These are phyloP conservation scores for Epirrita christyi DNA, from an alignment of 2,888 invertebrate species.

Conservation along the genomic window DNA sequence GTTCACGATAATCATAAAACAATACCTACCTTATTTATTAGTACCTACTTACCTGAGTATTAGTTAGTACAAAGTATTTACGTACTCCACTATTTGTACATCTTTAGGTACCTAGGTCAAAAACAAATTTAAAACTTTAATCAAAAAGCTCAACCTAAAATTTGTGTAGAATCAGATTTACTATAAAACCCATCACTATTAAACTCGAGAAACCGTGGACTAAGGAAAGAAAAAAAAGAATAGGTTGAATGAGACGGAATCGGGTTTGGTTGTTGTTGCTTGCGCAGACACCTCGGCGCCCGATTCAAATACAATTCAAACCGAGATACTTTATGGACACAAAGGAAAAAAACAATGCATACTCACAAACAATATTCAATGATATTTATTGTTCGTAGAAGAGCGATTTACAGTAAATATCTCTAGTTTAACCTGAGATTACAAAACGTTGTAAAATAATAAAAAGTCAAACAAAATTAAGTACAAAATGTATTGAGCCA, in stretches of 20 bases:
- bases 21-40: background rate
- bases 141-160: background rate
- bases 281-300: conserved; percentile 64
- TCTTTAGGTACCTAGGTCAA: no score
- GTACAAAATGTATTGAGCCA: no score
- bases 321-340: conserved; percentile 14
- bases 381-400: background rate
- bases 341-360: conserved; percentile 19
- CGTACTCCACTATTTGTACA: no score
- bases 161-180: conserved; percentile 2
- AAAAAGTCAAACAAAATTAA: no score
- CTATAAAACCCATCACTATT: conserved; percentile 23
- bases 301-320: conserved; percentile 41
- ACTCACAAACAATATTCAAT: conserved; percentile 1
- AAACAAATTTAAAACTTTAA: background rate
- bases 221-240: conserved; percentile 24
- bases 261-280: conserved; percentile 42
- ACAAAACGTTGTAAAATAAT: no score
- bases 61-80: no score
- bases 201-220: conserved; percentile 10
- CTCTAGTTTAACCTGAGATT: no score
- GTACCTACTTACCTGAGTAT: no score
- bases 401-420: no score
- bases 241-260: conserved; percentile 29
- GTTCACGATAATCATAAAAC: background rate